Evolutionary conservation across 2,797 vertebrate genomes (phyloP).

Genomic region (Pyrocephalus nanus): DNA sequence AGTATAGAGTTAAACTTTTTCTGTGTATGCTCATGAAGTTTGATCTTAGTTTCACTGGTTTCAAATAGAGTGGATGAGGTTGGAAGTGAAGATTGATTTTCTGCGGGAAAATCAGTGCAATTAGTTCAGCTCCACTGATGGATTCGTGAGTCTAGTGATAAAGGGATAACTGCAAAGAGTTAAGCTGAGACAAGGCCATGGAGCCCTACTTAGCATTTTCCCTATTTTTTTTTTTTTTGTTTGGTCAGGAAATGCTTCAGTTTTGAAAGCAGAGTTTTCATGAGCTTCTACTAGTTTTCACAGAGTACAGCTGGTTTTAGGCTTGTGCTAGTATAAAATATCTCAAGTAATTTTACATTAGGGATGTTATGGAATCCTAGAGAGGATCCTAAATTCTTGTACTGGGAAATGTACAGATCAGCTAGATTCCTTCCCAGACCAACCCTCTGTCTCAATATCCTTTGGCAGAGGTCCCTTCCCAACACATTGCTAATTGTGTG

Average conservation of each 20-base stretch:
- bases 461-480: background rate
- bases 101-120: background rate
- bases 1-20: background rate
- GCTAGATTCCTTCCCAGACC: background rate
- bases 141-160: background rate
- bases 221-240: background rate
- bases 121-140: background rate
- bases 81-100: background rate
- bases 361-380: background rate
- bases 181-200: background rate
- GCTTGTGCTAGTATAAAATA: background rate
- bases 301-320: background rate
- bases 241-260: background rate
- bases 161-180: background rate
- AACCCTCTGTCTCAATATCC: background rate
- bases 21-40: background rate
- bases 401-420: background rate
- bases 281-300: background rate
- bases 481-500: background rate
- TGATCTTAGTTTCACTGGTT: background rate
- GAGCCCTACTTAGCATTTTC: background rate
- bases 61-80: background rate
- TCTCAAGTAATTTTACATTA: background rate
- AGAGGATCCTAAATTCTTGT: background rate
- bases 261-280: background rate